Evolutionary conservation across 2,888 invertebrate species (phyloP), one percentile per base, ranked within the genome.

Genomic region (Oithona nana): DNA sequence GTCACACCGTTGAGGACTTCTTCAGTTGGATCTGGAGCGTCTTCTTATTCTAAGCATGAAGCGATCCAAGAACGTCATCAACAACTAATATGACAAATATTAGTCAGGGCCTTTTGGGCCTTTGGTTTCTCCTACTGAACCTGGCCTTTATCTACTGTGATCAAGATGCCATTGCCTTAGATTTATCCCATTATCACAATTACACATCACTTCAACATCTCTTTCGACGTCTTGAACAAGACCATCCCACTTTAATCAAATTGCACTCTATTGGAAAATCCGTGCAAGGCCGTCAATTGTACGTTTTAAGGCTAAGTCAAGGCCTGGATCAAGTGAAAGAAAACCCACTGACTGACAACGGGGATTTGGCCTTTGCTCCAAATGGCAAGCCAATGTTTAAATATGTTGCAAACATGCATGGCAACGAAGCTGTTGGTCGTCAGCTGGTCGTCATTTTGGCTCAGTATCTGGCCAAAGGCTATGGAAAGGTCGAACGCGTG

Each of bases 331-430:
- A 16, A 16, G 54, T 3, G 2, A 2, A 13, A 24, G 24, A 13
- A 16, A 20, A 26, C 16, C 50, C 20, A 2, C 22, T n/a, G 50
- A 49, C 50, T 16, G 11, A 39, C n/a, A 49, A 8, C 8, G 39
- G 39, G 16, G 24, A 24, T 3, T 16, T 20, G 13, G 13, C 54
- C 1, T 26, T 20, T 16, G 3, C 3, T 26, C 26, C 85, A 66
- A 39, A 39, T 16, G 76, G 83, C 26, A 81, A 84, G 68, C 94
- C 94, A 0, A 88, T 90, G 78, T 84, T 94, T 67, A 94, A 94
- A 71, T 86, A 86, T 75, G 86, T 94, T 64, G 93, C 86, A 11
- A 94, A 94, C 70, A 94, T 95, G 92, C 93, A 95, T 71, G 94
- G 94, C 2, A 93, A 94, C 71, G 94, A 94, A 74, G 80, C 87